phyloP scores from a whole-genome alignment of 2,113 vertebrate species.

The Psilopsiagon aymara region DNA sequence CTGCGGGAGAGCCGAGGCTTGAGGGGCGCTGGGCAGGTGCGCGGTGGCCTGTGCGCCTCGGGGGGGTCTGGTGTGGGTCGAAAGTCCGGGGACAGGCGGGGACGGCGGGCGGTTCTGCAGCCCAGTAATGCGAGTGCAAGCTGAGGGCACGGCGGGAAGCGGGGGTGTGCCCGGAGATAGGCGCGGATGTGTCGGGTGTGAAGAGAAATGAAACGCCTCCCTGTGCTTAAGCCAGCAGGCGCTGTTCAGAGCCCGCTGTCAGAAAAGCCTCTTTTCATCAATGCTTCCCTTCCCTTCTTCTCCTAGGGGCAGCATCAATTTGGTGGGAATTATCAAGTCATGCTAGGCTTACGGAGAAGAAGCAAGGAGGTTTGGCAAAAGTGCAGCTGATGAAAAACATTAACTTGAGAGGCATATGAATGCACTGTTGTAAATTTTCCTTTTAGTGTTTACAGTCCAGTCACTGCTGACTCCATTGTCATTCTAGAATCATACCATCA shows the following conservation, averaged over 20 bases:
- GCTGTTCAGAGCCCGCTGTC: rapidly evolving
- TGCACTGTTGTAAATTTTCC: not conserved
- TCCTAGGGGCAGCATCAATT: not conserved
- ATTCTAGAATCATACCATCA: not conserved
- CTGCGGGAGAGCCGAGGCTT: not conserved
- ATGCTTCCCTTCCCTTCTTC: rapidly evolving
- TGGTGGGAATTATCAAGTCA: not conserved
- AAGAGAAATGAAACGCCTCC: rapidly evolving
- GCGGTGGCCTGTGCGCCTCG: no score
- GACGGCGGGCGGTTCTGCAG: rapidly evolving
- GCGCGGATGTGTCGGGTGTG: rapidly evolving
- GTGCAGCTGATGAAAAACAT: not conserved
- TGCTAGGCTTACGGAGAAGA: not conserved
- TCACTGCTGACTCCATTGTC: not conserved
- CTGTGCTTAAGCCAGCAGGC: rapidly evolving
- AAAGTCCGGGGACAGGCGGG: rapidly evolving
- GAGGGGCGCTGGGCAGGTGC: no score
- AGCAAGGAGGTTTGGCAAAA: not conserved
- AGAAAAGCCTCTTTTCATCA: not conserved
- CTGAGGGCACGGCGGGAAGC: not conserved
- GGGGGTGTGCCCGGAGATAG: rapidly evolving
- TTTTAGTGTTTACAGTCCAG: not conserved
- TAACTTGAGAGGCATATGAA: not conserved
- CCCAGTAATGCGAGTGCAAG: rapidly evolving
- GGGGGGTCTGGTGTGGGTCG: rapidly evolving